A percentile compares a stretch with the other conserved stretches of the same genome.
phyloP scores from a whole-genome alignment of 2,113 vertebrate genomes.

The Reinhardtius hippoglossoides region DNA sequence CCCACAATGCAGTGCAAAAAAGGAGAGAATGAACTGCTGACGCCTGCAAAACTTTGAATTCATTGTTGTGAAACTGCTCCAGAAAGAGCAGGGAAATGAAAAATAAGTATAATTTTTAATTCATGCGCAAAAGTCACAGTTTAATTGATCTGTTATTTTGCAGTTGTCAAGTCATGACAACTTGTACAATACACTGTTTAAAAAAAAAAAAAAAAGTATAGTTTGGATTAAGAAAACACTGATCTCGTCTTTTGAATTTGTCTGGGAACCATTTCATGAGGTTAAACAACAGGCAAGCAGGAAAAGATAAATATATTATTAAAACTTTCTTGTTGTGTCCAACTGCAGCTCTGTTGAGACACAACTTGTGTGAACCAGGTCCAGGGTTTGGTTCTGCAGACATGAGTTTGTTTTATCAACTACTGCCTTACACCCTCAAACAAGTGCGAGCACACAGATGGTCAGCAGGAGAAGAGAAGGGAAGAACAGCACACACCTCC shows the following conservation, averaged over 20 bases:
- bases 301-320: not conserved
- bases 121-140: not conserved
- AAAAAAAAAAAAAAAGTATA: not conserved
- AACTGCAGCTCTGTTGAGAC: no score
- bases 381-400: no score
- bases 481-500: constrained; percentile 85
- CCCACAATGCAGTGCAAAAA: constrained; percentile 1
- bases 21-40: not conserved
- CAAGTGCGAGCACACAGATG: not conserved
- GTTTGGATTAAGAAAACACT: not conserved
- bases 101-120: not conserved
- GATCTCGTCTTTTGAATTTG: not conserved
- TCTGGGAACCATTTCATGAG: not conserved
- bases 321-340: not conserved
- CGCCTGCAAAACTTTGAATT: not conserved
- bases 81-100: not conserved
- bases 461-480: not conserved
- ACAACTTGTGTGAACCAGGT: no score
- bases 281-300: not conserved
- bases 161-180: no score
- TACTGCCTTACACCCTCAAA: not conserved
- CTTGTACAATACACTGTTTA: no score
- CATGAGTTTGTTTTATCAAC: no score
- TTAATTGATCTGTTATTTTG: not conserved
- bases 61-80: not conserved